phyloP scores from a whole-genome alignment of 2,113 vertebrate species.

The Ginglymostoma cirratum region DNA sequence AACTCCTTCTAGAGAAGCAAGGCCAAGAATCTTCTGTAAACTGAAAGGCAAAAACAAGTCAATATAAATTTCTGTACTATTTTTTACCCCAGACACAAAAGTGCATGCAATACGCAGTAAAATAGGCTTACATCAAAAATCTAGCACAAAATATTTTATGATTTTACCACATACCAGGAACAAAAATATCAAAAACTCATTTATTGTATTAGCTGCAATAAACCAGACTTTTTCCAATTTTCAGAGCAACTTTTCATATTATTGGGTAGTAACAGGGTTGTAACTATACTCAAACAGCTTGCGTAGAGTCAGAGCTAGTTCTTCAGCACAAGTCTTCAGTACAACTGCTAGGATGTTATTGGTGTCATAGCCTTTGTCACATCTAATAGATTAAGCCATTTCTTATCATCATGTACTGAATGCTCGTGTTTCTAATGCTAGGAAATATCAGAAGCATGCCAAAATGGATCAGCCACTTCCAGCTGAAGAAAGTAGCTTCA shows the following conservation, averaged over 20 bases:
- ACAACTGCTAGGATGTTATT: neutral
- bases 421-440: neutral
- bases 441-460: neutral
- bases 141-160: neutral
- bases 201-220: neutral
- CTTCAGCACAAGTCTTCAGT: neutral
- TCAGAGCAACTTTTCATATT: neutral
- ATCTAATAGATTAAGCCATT: neutral
- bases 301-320: neutral
- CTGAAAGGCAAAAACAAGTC: conserved; percentile 52
- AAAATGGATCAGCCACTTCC: neutral
- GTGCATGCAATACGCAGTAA: no score
- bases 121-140: neutral
- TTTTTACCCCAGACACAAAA: neutral
- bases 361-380: neutral
- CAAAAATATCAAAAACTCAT: neutral
- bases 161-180: neutral
- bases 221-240: neutral
- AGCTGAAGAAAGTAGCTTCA: neutral
- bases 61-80: conserved; percentile 12
- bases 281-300: neutral
- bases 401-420: neutral
- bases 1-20: conserved; percentile 69
- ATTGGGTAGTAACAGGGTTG: neutral
- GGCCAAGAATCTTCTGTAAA: conserved; percentile 68